Conservation (phyloP, 2,888 invertebrate species). For the Dysmachus trigonus region DNA sequence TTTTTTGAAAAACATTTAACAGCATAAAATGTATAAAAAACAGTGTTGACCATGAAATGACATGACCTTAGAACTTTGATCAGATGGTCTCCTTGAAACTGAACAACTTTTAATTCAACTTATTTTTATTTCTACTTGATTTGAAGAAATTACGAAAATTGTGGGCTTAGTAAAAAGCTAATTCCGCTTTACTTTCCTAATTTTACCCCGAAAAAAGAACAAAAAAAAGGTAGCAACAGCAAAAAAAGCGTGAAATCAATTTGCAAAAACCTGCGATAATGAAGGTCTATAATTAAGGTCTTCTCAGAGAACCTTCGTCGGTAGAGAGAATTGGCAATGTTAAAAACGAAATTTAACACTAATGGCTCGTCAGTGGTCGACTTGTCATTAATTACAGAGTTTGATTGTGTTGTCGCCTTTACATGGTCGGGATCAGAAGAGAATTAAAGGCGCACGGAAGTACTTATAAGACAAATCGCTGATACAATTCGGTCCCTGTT, state of each 20-base stretch:
- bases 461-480: constrained; percentile 9
- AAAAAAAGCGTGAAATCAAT: constrained; percentile 22
- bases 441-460: not conserved
- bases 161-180: constrained; percentile 3
- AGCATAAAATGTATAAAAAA: no score
- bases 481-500: not conserved
- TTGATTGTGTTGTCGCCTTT: constrained; percentile 28
- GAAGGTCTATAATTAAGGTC: constrained; percentile 34
- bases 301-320: not conserved
- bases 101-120: not conserved
- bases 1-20: no score
- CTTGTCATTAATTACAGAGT: constrained; percentile 15
- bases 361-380: constrained; percentile 30
- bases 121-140: no score
- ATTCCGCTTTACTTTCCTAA: not conserved
- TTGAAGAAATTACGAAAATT: no score
- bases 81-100: no score
- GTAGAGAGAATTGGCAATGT: not conserved
- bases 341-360: constrained; percentile 24
- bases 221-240: not conserved
- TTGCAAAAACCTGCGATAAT: constrained; percentile 28
- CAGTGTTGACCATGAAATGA: no score
- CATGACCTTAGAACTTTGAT: no score
- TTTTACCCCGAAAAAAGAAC: not conserved
- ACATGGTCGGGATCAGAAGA: constrained; percentile 3